Conservation (phyloP, 2,797 vertebrate species). For the Tragopan temminckii region DNA sequence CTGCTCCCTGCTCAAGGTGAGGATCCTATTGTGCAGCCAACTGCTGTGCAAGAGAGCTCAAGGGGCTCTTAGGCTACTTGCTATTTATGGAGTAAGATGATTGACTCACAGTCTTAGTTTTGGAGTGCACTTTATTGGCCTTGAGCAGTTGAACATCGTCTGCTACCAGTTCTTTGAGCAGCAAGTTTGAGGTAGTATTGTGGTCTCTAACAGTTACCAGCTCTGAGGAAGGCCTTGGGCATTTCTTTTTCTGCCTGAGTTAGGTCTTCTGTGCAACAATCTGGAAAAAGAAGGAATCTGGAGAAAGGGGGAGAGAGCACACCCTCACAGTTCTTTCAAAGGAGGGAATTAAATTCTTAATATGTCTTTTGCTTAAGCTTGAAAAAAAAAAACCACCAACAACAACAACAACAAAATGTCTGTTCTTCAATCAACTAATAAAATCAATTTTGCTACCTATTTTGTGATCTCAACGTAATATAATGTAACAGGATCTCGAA, state of each 20-base stretch:
- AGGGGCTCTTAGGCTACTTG: background rate
- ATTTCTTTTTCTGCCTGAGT: background rate
- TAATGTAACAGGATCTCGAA: background rate
- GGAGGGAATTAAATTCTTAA: background rate
- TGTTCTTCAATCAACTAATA: background rate
- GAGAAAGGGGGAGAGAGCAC: background rate
- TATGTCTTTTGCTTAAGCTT: background rate
- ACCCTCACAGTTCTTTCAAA: background rate
- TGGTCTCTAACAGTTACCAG: background rate
- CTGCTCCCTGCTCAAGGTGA: background rate
- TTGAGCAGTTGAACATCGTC: background rate
- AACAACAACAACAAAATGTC: background rate
- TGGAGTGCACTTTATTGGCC: background rate
- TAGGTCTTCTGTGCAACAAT: background rate
- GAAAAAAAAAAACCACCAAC: background rate
- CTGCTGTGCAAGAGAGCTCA: background rate
- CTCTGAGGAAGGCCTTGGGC: background rate
- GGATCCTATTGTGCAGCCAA: background rate
- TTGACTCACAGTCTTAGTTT: background rate
- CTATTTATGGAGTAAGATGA: background rate
- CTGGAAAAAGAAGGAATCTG: background rate
- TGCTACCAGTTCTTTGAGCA: background rate
- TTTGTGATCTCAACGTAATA: background rate
- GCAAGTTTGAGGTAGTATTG: background rate
- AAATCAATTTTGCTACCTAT: background rate